Evolutionary conservation across 2,888 invertebrate genomes (phyloP).

Genomic region (Calliopum simillimum): DNA sequence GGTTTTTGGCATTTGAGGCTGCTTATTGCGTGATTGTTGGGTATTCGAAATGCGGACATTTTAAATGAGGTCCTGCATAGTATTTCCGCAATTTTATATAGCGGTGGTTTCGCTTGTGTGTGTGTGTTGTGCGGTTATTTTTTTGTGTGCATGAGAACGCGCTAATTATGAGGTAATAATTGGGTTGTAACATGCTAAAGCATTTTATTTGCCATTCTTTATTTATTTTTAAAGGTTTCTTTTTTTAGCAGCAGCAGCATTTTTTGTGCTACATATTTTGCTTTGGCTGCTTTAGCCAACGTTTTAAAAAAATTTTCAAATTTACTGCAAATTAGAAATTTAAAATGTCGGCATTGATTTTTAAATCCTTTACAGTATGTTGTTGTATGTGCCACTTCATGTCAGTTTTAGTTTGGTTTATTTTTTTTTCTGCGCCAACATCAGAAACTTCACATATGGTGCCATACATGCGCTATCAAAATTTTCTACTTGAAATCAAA

Average conservation of each 20-base stretch:
- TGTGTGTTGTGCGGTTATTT: slow-evolving; percentile 11
- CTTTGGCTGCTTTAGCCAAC: not conserved
- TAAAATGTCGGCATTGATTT: no score
- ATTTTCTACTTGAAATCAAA: no score
- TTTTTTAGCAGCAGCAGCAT: not conserved
- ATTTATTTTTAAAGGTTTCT: not conserved
- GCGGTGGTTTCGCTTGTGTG: not conserved
- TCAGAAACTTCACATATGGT: no score
- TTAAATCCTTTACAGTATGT: no score
- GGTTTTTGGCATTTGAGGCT: slow-evolving; percentile 13
- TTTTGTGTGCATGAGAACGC: slow-evolving; percentile 7
- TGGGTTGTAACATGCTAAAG: slow-evolving; percentile 18
- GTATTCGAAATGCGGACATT: slow-evolving; percentile 29
- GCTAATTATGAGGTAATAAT: slow-evolving; percentile 30
- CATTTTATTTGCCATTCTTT: not conserved
- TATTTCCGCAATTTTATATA: slow-evolving; percentile 23
- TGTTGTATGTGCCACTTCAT: no score
- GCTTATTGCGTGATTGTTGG: slow-evolving; percentile 28
- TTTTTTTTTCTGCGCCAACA: no score
- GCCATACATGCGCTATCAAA: no score
- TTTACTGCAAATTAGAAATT: no score
- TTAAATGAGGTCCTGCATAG: slow-evolving; percentile 28
- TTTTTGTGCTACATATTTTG: not conserved
- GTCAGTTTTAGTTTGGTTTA: no score
- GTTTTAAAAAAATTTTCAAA: not conserved